These are phyloP conservation scores for Bufo gargarizans DNA, from an alignment of 2,113 vertebrate species.

Conservation along the genomic window DNA sequence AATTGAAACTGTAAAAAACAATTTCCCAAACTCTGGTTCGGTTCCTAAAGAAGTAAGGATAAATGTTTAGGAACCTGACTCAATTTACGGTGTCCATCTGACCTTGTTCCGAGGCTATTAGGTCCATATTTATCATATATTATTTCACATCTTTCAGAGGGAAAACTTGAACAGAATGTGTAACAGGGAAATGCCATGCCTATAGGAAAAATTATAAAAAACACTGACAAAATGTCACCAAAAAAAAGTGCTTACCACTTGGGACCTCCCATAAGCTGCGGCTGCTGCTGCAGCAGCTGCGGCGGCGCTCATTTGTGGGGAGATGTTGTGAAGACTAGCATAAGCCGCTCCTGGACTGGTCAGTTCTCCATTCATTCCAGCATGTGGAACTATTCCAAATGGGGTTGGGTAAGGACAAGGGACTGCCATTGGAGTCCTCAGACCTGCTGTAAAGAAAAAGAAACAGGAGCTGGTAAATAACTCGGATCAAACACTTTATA, in stretches of 20 bases:
- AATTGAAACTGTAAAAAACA: no score
- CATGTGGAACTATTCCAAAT: slow-evolving; percentile 81
- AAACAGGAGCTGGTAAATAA: background rate
- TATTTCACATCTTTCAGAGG: background rate
- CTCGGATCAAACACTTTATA: background rate
- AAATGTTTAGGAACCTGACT: no score
- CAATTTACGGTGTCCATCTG: no score
- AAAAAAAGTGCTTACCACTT: slow-evolving; percentile 73
- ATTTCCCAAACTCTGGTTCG: no score
- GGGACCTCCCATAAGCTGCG: slow-evolving; percentile 79
- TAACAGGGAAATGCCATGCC: background rate
- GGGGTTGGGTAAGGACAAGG: slow-evolving; percentile 83
- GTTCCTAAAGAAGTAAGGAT: no score
- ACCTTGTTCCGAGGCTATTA: background rate
- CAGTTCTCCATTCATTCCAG: slow-evolving; percentile 82
- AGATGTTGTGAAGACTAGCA: slow-evolving; percentile 81
- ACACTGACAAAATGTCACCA: background rate
- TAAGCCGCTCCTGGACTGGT: slow-evolving; percentile 83
- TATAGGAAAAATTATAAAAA: background rate
- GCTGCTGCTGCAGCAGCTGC: slow-evolving; percentile 76
- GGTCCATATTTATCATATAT: background rate
- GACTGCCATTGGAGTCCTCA: slow-evolving; percentile 84
- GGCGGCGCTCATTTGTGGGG: slow-evolving; percentile 82
- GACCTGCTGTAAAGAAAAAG: slow-evolving; percentile 70
- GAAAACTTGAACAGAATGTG: background rate